These are phyloP conservation scores for Eulemur rufifrons DNA, from an alignment of 2,113 vertebrate genomes.

Conservation along the genomic window DNA sequence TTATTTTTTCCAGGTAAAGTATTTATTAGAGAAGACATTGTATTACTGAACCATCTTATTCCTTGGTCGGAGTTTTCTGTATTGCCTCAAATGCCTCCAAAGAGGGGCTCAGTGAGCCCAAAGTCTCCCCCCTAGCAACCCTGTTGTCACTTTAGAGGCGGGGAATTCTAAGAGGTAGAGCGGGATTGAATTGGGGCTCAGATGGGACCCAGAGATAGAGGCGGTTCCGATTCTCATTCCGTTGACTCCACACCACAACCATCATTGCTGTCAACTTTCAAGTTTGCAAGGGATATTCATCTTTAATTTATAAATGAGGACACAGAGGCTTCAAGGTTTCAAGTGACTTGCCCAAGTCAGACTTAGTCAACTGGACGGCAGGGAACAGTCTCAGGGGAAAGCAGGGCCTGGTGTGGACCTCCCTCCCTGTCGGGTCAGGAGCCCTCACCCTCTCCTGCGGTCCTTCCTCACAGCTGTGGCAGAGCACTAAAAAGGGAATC, in stretches of 20 bases:
- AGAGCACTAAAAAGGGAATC: neutral
- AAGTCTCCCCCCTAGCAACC: neutral
- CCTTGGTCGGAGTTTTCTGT: neutral
- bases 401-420: rapidly evolving
- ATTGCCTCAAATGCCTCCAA: neutral
- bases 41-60: neutral
- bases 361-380: neutral
- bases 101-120: neutral
- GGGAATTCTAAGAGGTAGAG: neutral
- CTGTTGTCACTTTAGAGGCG: neutral
- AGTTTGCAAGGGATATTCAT: neutral
- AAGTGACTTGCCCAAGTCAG: neutral
- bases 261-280: neutral
- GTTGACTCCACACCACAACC: neutral
- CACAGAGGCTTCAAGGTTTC: neutral
- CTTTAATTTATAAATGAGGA: neutral
- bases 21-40: neutral
- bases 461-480: neutral
- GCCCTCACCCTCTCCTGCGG: neutral
- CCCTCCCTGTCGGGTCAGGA: neutral
- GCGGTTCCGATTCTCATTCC: neutral
- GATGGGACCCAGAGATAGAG: neutral
- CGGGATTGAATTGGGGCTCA: neutral
- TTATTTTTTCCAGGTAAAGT: neutral
- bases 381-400: neutral